These are phyloP conservation scores for Zele albiditarsus DNA, from an alignment of 2,888 invertebrate genomes.

Conservation along the genomic window DNA sequence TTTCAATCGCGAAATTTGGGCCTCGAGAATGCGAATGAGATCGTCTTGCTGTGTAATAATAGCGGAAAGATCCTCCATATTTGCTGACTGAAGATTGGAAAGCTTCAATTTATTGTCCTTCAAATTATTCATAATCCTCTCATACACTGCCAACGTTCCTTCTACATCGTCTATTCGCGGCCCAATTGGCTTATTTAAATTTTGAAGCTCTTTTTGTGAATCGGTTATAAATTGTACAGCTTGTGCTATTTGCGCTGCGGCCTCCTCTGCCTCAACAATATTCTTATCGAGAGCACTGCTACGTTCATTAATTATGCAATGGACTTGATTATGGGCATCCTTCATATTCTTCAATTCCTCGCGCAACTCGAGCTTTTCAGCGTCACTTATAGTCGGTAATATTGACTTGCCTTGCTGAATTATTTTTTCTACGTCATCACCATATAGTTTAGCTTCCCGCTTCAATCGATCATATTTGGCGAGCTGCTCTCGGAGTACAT, in stretches of 20 bases:
- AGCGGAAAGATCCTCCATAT: constrained; percentile 85
- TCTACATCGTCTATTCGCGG: constrained; percentile 92
- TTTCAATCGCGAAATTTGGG: constrained; percentile 86
- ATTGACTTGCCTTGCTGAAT: constrained; percentile 87
- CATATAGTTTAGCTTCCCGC: constrained; percentile 82
- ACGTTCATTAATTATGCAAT: constrained; percentile 84
- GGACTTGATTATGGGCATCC: constrained; percentile 85
- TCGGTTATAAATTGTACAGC: constrained; percentile 85
- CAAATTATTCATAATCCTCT: constrained; percentile 84
- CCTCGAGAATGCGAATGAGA: constrained; percentile 87
- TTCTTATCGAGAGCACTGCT: constrained; percentile 83
- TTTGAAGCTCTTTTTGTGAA: constrained; percentile 88
- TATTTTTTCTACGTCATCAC: constrained; percentile 83
- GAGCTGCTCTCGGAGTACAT: constrained; percentile 89
- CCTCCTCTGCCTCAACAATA: constrained; percentile 87
- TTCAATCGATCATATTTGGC: constrained; percentile 88
- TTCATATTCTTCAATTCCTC: constrained; percentile 86
- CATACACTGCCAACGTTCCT: constrained; percentile 84
- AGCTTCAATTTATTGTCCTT: constrained; percentile 86
- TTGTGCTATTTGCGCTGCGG: constrained; percentile 85
- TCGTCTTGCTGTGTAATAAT: constrained; percentile 89
- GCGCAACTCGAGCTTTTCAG: constrained; percentile 87
- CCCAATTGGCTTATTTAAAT: constrained; percentile 89
- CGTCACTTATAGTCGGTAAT: constrained; percentile 85
- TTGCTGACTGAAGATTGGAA: constrained; percentile 84